Percentiles rank a stretch among this genome's conserved stretches.
phyloP scores from a whole-genome alignment of 2,888 invertebrate genomes.

The Dryocosmus kuriphilus region DNA sequence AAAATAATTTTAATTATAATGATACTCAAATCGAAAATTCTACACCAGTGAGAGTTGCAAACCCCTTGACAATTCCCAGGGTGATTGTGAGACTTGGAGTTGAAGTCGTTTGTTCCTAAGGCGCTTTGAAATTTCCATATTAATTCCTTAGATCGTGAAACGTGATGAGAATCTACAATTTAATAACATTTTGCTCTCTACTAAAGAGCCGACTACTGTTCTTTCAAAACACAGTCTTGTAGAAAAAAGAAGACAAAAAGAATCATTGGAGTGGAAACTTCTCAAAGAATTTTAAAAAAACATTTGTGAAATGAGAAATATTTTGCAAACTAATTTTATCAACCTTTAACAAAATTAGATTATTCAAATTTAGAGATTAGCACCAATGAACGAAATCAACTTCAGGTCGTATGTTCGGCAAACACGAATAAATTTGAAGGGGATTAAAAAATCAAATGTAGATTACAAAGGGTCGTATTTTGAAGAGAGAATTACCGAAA shows the following conservation, averaged over 20 bases:
- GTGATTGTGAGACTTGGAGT: slow-evolving; percentile 61
- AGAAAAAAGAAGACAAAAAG: not conserved
- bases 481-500: not conserved
- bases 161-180: not conserved
- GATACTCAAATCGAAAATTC: not conserved
- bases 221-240: slow-evolving; percentile 23
- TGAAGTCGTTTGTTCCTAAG: slow-evolving; percentile 63
- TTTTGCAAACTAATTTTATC: not conserved
- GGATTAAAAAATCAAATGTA: not conserved
- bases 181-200: slow-evolving; percentile 56
- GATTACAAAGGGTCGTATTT: not conserved
- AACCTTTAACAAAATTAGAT: not conserved
- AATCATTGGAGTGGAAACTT: not conserved
- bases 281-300: not conserved
- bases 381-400: too few species aligned
- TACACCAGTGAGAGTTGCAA: slow-evolving; percentile 10
- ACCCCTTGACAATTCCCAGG: slow-evolving; percentile 42
- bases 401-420: not conserved
- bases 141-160: slow-evolving; percentile 21
- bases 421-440: not conserved
- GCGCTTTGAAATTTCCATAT: slow-evolving; percentile 69
- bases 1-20: not conserved
- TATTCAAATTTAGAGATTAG: not conserved
- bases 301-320: not conserved
- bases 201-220: slow-evolving; percentile 52